Conservation (phyloP, 2,888 invertebrate genomes). For the Gastracanthus pulcherrimus region DNA sequence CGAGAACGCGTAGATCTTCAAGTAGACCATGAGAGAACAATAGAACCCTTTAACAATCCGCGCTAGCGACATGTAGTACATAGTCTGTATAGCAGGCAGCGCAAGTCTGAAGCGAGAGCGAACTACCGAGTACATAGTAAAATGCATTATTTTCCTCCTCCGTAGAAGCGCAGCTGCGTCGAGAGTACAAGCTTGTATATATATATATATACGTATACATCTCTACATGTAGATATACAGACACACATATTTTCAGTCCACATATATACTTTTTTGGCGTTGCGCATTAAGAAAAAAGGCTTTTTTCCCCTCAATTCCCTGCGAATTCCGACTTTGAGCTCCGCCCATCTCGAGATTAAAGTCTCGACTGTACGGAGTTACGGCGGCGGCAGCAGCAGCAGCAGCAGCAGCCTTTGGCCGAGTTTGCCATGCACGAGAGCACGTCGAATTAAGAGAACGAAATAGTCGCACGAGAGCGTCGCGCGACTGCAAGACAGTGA, state of each 20-base stretch:
- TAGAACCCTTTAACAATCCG: conserved; percentile 20
- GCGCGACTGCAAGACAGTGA: neutral
- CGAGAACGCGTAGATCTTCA: conserved; percentile 1
- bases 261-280: conserved; percentile 5
- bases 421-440: conserved; percentile 44
- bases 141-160: neutral
- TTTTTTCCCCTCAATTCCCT: conserved; percentile 7
- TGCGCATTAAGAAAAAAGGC: neutral
- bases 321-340: conserved; percentile 20
- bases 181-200: neutral
- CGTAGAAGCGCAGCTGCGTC: neutral
- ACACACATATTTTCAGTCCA: neutral
- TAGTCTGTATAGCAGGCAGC: neutral
- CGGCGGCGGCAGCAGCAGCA: neutral
- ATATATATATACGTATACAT: too few relatives aligned
- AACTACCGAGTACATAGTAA: neutral
- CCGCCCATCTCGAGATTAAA: conserved; percentile 40
- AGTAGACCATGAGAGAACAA: conserved; percentile 21
- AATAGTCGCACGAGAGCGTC: conserved; percentile 4
- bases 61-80: neutral
- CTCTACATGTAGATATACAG: too few relatives aligned
- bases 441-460: conserved; percentile 21
- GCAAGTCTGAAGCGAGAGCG: neutral
- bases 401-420: conserved; percentile 36
- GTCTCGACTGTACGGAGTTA: conserved; percentile 24